phyloP scores from a whole-genome alignment of 2,113 vertebrate species.

The Pristiophorus japonicus region DNA sequence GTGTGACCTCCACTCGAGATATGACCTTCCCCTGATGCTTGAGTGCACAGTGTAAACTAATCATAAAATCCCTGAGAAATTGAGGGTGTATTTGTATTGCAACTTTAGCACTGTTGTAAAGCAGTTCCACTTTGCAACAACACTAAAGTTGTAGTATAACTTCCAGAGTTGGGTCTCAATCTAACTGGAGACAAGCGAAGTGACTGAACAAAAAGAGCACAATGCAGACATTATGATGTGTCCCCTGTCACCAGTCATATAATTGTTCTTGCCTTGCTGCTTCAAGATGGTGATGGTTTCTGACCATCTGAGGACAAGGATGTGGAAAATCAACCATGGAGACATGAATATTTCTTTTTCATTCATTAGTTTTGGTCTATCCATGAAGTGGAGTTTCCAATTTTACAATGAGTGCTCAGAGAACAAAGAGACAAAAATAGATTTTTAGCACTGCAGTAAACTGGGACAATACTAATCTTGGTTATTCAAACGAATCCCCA shows the following conservation, averaged over 20 bases:
- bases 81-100: neutral
- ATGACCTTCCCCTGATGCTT: neutral
- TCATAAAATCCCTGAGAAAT: neutral
- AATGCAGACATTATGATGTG: neutral
- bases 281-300: neutral
- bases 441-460: neutral
- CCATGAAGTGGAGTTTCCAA: neutral
- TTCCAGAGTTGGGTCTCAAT: neutral
- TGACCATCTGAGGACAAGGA: neutral
- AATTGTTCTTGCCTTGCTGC: neutral
- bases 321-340: neutral
- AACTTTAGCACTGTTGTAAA: neutral
- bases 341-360: neutral
- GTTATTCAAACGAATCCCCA: neutral
- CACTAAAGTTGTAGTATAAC: neutral
- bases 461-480: neutral
- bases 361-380: neutral
- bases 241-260: neutral
- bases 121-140: neutral
- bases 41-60: neutral
- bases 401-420: neutral
- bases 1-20: too few relatives aligned
- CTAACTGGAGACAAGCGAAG: neutral
- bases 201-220: neutral
- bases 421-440: neutral